Evolutionary conservation across 1,140 invertebrate genomes (phyloP), one percentile per base, ranked within the genome.

Genomic region (Dendrolimus kikuchii): DNA sequence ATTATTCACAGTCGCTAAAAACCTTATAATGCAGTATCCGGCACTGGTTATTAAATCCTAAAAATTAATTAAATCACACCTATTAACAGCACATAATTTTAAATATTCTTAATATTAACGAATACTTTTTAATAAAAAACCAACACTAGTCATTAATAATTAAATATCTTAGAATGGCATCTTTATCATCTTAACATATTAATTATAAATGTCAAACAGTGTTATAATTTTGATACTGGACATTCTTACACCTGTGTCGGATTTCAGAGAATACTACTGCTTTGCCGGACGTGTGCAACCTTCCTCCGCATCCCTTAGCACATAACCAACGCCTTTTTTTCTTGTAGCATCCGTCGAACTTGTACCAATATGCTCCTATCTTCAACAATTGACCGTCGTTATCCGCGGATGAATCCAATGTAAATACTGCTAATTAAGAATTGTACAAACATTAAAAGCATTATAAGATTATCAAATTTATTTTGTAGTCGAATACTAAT

Each of bases 251-350:
- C 5, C 63, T 66, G 53, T 86, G 82, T 43, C 71, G 60, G 5
- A 74, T 37, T 5, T 83, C 74, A 0, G 74, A 68, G 62, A 84
- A 81, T 5, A 84, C 78, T 2, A 86, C 23, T 6, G 51, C 56
- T 49, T 86, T 86, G 4, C 83, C 83, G 1, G 39, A 36, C 0
- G 83, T 86, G 50, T 86, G 81, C 6, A 86, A 63, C n/a, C 83
- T 63, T 1, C 80, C 81, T 2, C 66, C 74, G 55, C 83, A 86
- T 39, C 71, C 74, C 7, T 72, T 61, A 0, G 81, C 80, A 60
- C 83, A 86, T 6, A 61, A 54, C 83, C 83, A 86, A 1, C 83
- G 66, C 43, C 80, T 51, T 52, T 78, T 80, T 10, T 49, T 56
- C 10, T 60, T 51, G 55, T 84, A 81, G 43, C 66, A 63, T 0